phyloP scores from a whole-genome alignment of 2,113 vertebrate species.

The Eurystomus gularis region DNA sequence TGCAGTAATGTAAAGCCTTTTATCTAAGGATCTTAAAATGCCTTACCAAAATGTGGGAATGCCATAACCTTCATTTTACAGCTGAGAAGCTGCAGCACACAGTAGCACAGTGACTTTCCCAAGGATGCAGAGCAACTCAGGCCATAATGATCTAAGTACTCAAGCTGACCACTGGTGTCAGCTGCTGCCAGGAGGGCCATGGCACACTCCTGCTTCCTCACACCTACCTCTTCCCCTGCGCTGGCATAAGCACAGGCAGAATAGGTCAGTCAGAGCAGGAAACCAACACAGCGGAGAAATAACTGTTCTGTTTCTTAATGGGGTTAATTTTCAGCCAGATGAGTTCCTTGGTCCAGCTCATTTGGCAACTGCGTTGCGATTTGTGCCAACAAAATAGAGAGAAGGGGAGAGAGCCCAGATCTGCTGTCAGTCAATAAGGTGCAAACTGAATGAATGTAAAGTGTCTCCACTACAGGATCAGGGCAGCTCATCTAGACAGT shows the following conservation, averaged over 20 bases:
- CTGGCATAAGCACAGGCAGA: neutral
- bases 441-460: neutral
- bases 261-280: neutral
- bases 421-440: neutral
- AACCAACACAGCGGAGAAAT: neutral
- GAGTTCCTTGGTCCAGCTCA: neutral
- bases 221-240: neutral
- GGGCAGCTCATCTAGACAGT: neutral
- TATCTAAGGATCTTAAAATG: conserved; percentile 16
- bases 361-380: neutral
- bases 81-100: neutral
- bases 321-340: neutral
- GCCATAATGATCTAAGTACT: neutral
- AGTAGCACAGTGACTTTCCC: neutral
- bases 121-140: neutral
- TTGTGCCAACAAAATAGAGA: neutral
- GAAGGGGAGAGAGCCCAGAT: neutral
- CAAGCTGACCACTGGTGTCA: neutral
- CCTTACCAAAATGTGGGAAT: neutral
- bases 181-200: neutral
- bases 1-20: neutral
- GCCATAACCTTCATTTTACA: neutral
- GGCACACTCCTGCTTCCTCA: neutral
- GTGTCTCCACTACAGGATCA: neutral
- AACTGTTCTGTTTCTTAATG: neutral